phyloP scores from a whole-genome alignment of 2,888 invertebrate species.

The Chalcis sispes region DNA sequence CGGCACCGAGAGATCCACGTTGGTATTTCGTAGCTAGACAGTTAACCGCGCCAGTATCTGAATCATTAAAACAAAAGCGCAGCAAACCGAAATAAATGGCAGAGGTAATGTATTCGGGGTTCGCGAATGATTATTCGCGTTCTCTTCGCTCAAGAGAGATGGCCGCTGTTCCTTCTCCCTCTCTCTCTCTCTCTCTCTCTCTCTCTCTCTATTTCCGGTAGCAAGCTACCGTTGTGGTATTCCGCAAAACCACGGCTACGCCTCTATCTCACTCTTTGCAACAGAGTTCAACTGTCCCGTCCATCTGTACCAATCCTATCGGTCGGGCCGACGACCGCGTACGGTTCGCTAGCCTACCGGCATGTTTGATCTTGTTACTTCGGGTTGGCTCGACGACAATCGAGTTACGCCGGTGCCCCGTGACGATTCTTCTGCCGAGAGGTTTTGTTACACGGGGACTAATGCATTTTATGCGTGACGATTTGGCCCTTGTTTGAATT shows the following conservation, averaged over 20 bases:
- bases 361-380: conserved; percentile 69
- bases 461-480: no score
- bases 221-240: conserved; percentile 62
- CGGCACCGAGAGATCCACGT: not conserved
- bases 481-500: no score
- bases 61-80: conserved; percentile 72
- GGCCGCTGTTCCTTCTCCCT: conserved; percentile 48
- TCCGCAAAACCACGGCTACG: conserved; percentile 67
- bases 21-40: not conserved
- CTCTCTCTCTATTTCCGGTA: conserved; percentile 39
- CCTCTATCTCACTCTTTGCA: conserved; percentile 15
- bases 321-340: conserved; percentile 3
- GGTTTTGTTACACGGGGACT: no score
- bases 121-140: conserved; percentile 74
- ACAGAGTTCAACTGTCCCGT: not conserved
- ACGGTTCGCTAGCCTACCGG: no score
- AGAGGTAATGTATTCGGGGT: conserved; percentile 72
- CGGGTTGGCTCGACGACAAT: conserved; percentile 61
- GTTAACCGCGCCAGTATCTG: conserved; percentile 47
- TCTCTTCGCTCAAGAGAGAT: conserved; percentile 65
- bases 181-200: no score
- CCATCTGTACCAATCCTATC: conserved; percentile 58
- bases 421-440: conserved; percentile 45
- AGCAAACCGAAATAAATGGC: conserved; percentile 73
- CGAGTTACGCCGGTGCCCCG: conserved; percentile 54